Evolutionary conservation across 2,888 invertebrate genomes (phyloP), one percentile per base, ranked within the genome.

Genomic region (Timema podura): DNA sequence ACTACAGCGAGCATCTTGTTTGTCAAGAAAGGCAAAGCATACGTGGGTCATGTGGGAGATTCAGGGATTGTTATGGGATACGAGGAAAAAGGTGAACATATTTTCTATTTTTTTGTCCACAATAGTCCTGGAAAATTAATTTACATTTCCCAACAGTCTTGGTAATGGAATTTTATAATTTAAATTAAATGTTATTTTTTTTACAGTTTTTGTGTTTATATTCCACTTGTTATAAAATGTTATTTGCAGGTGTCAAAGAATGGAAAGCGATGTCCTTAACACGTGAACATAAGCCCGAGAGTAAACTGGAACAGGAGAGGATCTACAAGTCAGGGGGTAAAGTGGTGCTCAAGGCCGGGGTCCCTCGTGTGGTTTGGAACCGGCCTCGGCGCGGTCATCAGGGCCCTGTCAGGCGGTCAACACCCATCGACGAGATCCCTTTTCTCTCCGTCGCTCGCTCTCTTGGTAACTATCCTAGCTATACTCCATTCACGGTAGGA

Each of bases 1-100:
- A 98, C 98, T 1, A 98, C 98, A 6, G 97, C 97, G 47, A 97
- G 96, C 78, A 89, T 98, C 70, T 96, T 95, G 6, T 96, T 98
- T 80, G 95, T 99, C 77, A 87, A 95, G 71, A 88, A 92, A 75
- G 93, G 95, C 51, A 97, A 97, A 86, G 91, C 98, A 76, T 98
- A 97, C 79, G 91, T 96, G 72, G 98, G 98, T 5, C 98, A 98
- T 84, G 98, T 98, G 2, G 98, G 98, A n/a, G 98, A 98, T 83
- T 98, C 98, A 0, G 95, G 93, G 46, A 95, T 99, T 78, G 92
- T 96, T 11, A 84, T 96, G 67, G 96, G 95, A 30, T 91, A 89
- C 80, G 90, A 92, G 79, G 89, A 89, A 76, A 87, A 89, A 75
- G 87, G 87, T 85, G 73, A 6, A 30, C 30, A 30, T 30, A 30